phyloP scores from a whole-genome alignment of 2,113 vertebrate species.

The Austrofundulus limnaeus region DNA sequence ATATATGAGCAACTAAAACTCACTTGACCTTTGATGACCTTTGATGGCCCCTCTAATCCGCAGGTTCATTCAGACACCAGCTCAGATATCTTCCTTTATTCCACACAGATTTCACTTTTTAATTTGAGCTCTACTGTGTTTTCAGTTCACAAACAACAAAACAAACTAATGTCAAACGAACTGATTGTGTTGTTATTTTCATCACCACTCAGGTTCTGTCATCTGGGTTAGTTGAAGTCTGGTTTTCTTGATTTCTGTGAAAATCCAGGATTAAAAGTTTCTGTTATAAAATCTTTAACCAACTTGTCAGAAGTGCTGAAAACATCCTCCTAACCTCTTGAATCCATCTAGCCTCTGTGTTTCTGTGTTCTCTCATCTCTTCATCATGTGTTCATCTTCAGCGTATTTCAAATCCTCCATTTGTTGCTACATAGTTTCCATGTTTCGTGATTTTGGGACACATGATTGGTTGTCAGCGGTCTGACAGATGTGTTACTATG shows the following conservation, averaged over 20 bases:
- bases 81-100: background rate
- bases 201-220: background rate
- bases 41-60: background rate
- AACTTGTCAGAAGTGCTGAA: conserved; percentile 17
- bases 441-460: background rate
- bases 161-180: background rate
- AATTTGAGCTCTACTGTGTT: background rate
- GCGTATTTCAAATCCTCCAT: background rate
- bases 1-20: background rate
- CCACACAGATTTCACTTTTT: background rate
- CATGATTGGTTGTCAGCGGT: background rate
- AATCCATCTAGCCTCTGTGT: conserved; percentile 13
- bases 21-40: background rate
- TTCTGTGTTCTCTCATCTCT: conserved; percentile 5
- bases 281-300: conserved; percentile 21
- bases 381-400: background rate
- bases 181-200: background rate
- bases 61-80: background rate
- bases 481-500: conserved; percentile 14
- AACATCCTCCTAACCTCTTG: conserved; percentile 29
- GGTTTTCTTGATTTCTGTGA: conserved; percentile 63
- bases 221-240: conserved; percentile 8
- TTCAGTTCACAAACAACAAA: background rate
- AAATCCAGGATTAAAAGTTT: conserved; percentile 27
- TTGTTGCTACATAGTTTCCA: background rate